These are phyloP conservation scores for Gastracanthus pulcherrimus DNA, from an alignment of 2,888 invertebrate species.

Conservation along the genomic window DNA sequence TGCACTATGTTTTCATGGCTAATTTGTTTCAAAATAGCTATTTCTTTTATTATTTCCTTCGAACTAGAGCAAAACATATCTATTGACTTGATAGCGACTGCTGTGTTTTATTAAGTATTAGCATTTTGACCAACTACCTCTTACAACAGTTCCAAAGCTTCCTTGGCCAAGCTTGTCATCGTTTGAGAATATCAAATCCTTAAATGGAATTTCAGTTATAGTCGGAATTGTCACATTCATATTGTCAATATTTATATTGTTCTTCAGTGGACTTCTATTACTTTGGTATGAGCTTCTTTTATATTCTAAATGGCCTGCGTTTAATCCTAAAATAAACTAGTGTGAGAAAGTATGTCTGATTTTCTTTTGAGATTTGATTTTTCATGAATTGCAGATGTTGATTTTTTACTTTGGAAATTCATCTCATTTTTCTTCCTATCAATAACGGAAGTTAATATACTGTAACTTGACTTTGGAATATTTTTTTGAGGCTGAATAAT, in stretches of 20 bases:
- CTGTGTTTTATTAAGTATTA: no score
- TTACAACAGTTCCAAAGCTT: background rate
- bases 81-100: conserved; percentile 7
- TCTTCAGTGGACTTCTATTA: background rate
- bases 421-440: no score
- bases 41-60: background rate
- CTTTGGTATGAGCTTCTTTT: no score
- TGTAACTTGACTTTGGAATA: no score
- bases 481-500: no score
- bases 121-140: conserved; percentile 1
- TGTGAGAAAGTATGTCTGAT: no score
- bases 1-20: conserved; percentile 34
- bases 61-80: background rate
- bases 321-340: no score
- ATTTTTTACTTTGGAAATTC: no score
- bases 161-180: background rate
- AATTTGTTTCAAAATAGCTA: conserved; percentile 4
- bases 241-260: background rate
- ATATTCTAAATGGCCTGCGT: no score
- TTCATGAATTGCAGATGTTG: no score
- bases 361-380: no score
- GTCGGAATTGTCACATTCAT: background rate
- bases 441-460: no score
- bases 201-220: background rate
- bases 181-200: background rate